Conservation (phyloP, 1,140 invertebrate species). For the Melipona quadrifasciata region DNA sequence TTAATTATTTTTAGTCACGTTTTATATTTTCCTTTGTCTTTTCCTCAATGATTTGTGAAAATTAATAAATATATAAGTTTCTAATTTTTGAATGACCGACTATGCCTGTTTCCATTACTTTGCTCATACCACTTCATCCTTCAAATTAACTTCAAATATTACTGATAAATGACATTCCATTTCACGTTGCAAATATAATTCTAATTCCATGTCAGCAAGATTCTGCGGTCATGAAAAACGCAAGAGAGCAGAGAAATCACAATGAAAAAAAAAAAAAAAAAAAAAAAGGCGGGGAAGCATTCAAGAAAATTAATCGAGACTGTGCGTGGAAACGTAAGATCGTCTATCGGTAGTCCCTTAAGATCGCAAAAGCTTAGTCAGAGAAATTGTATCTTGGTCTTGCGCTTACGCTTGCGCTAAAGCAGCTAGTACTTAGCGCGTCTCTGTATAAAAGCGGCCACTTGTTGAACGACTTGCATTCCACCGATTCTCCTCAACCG, state of each 20-base stretch:
- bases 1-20: too few species aligned
- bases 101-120: too few species aligned
- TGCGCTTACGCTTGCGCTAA: slow-evolving; percentile 70
- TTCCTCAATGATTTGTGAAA: too few species aligned
- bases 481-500: slow-evolving; percentile 66
- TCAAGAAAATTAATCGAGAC: slow-evolving; percentile 33
- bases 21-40: too few species aligned
- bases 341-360: slow-evolving; percentile 46
- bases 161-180: not conserved
- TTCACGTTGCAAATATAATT: not conserved
- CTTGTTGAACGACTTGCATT: slow-evolving; percentile 81
- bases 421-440: slow-evolving; percentile 57
- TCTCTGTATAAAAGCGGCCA: slow-evolving; percentile 80
- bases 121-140: too few species aligned
- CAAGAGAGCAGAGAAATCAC: not conserved
- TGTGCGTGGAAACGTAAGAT: slow-evolving; percentile 12
- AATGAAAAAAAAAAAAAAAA: too few species aligned
- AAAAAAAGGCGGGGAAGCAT: too few species aligned
- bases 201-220: not conserved
- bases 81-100: too few species aligned
- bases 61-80: too few species aligned
- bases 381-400: slow-evolving; percentile 31
- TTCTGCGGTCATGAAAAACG: not conserved
- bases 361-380: slow-evolving; percentile 56
- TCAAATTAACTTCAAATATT: too few species aligned